A percentile compares a stretch with the other conserved stretches of the same genome.
Evolutionary conservation across 2,888 invertebrate genomes (phyloP).

Genomic region (Drosophila subquinaria): DNA sequence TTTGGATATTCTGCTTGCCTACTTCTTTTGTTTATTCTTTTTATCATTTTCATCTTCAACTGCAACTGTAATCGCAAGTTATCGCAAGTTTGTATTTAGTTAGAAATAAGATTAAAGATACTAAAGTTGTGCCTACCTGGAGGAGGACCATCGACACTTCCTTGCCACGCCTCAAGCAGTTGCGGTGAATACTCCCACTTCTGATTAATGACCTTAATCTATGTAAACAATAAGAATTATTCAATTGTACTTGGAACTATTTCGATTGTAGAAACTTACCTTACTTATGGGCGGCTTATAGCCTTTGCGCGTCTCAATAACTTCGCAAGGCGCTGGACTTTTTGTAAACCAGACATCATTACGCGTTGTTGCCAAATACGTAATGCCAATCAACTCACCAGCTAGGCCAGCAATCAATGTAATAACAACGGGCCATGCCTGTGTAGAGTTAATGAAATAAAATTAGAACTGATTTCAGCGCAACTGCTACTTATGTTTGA

Average conservation of each 20-base stretch:
- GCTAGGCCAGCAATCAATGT: background rate
- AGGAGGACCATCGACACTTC: background rate
- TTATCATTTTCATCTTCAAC: background rate
- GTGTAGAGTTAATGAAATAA: background rate
- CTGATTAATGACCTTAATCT: background rate
- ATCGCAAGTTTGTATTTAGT: background rate
- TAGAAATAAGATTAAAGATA: background rate
- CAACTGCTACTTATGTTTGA: too few species aligned
- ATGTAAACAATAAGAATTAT: background rate
- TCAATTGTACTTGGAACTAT: background rate
- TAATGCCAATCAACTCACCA: background rate
- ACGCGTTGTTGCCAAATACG: background rate
- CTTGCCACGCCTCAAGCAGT: constrained; percentile 1
- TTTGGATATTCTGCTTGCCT: background rate
- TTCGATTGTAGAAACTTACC: background rate
- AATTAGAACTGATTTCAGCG: background rate
- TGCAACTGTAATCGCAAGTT: background rate
- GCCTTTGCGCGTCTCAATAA: background rate
- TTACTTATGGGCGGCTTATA: background rate
- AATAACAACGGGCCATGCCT: background rate
- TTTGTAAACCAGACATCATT: constrained; percentile 11
- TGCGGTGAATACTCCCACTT: background rate
- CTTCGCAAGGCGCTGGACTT: background rate
- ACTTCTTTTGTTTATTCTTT: background rate
- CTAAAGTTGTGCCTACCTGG: background rate